phyloP scores from a whole-genome alignment of 2,888 invertebrate genomes.

The Callosobruchus maculatus region DNA sequence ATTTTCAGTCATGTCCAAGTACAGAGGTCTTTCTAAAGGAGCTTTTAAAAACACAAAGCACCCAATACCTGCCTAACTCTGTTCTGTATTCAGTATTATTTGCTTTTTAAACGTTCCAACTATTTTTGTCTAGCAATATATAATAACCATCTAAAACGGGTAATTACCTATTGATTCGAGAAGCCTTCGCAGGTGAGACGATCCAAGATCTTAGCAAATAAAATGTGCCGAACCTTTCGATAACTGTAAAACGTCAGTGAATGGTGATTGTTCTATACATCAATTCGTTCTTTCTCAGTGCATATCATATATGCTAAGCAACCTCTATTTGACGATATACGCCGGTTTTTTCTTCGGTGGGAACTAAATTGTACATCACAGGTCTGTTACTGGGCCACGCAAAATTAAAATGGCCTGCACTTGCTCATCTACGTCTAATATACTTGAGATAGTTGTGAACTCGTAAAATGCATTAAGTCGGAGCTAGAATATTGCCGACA shows the following conservation, averaged over 20 bases:
- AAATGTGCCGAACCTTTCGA: not conserved
- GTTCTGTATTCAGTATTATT: no score
- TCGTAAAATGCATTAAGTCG: no score
- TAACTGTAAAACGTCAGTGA: not conserved
- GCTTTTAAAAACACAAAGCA: no score
- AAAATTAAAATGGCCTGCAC: not conserved
- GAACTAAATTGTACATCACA: not conserved
- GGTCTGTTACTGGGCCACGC: not conserved
- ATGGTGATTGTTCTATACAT: not conserved
- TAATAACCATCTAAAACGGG: not conserved
- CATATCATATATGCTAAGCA: not conserved
- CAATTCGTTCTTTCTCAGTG: not conserved
- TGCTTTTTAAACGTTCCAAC: no score
- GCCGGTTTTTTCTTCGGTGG: not conserved
- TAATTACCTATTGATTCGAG: not conserved
- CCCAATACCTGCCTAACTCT: no score
- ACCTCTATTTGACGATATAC: not conserved
- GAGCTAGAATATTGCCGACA: no score
- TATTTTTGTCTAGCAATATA: not conserved
- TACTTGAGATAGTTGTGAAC: no score
- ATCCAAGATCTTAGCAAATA: not conserved
- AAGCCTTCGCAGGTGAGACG: not conserved
- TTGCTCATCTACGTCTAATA: no score
- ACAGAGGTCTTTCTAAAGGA: no score
- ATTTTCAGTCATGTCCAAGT: no score